These are phyloP conservation scores for Microcebus jonahi DNA, from an alignment of 2,113 vertebrate species.

Conservation along the genomic window DNA sequence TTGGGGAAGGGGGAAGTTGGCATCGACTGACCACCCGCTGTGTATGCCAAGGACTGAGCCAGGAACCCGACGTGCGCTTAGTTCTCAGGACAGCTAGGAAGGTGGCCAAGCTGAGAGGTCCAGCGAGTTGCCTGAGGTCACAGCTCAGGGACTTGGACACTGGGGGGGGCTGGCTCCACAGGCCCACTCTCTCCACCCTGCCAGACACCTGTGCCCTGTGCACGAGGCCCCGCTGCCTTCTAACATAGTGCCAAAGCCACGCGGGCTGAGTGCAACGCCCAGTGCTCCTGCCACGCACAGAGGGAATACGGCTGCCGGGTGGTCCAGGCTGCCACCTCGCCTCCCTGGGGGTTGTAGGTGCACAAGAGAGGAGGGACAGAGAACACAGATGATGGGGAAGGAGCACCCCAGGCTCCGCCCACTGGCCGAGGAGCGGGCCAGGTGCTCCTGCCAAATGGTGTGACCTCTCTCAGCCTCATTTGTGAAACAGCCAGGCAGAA, in stretches of 20 bases:
- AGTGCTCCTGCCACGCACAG: fast-evolving
- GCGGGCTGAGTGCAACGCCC: neutral
- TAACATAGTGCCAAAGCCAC: neutral
- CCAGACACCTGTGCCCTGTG: neutral
- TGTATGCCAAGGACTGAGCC: neutral
- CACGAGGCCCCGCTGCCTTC: neutral
- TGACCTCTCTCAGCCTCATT: neutral
- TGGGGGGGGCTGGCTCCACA: neutral
- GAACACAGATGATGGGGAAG: too few relatives aligned
- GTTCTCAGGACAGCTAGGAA: fast-evolving
- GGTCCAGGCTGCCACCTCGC: fast-evolving
- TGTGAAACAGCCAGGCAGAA: neutral
- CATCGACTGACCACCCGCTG: fast-evolving
- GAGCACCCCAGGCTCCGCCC: too few relatives aligned
- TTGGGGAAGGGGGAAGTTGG: fast-evolving
- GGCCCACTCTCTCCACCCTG: too few relatives aligned
- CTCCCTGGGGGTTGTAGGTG: fast-evolving
- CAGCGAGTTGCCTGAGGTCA: neutral
- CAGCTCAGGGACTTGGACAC: neutral
- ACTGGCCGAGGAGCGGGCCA: too few relatives aligned
- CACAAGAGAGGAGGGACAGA: fast-evolving
- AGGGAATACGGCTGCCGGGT: fast-evolving
- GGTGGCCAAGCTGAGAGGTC: neutral
- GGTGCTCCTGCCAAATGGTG: neutral
- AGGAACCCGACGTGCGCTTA: fast-evolving